Evolutionary conservation across 2,888 invertebrate species (phyloP).

Genomic region (Galerucella pusilla): DNA sequence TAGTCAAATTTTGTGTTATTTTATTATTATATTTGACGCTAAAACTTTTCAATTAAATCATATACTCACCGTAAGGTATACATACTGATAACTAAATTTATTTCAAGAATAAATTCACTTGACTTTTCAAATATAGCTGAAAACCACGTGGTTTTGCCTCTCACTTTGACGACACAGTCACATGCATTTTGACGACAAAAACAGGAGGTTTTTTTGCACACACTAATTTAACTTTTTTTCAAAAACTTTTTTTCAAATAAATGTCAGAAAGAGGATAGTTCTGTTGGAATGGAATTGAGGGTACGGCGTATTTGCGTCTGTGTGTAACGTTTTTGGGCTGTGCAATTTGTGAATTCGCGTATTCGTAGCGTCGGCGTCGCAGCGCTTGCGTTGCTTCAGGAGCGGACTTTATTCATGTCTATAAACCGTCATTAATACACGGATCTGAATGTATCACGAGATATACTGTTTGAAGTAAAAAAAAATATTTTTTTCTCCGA

Average conservation of each 20-base stretch:
- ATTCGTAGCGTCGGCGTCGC: slow-evolving; percentile 34
- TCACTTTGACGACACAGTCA: slow-evolving; percentile 24
- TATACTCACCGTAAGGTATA: neutral
- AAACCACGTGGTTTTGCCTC: slow-evolving; percentile 36
- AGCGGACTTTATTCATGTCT: neutral
- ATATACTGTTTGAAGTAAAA: neutral
- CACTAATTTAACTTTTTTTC: slow-evolving; percentile 7
- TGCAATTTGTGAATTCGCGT: slow-evolving; percentile 36
- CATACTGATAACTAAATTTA: neutral
- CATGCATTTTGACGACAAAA: slow-evolving; percentile 15
- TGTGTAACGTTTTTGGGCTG: slow-evolving; percentile 29
- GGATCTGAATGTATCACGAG: neutral
- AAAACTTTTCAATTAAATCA: no score
- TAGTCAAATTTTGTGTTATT: no score
- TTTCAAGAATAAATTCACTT: slow-evolving; percentile 14
- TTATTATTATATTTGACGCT: no score
- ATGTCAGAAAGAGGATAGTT: no score
- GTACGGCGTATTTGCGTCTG: slow-evolving; percentile 40
- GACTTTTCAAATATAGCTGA: slow-evolving; percentile 30
- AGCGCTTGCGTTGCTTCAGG: slow-evolving; percentile 47
- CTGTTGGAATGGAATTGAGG: slow-evolving; percentile 18
- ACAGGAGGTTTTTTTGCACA: slow-evolving; percentile 15
- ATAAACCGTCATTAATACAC: neutral
- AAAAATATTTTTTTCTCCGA: neutral
- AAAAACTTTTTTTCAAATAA: neutral